Conservation (phyloP, 1,140 invertebrate genomes). For the Drosophila ironensis region DNA sequence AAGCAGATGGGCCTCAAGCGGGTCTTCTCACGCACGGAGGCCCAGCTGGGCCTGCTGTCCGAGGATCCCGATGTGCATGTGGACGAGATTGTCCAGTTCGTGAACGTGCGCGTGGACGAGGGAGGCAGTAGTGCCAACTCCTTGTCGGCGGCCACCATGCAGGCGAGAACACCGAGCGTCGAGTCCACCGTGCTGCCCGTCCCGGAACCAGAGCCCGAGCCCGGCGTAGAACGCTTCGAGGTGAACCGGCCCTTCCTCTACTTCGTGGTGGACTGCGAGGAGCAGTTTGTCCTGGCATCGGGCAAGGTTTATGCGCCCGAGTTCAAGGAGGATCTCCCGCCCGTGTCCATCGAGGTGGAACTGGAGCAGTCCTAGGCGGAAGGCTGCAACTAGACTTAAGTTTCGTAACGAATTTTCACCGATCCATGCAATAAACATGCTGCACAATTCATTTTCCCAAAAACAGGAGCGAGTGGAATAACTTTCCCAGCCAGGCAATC, state of each 20-base stretch:
- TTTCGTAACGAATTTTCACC: constrained; percentile 72
- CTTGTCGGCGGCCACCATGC: constrained; percentile 52
- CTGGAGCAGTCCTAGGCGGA: constrained; percentile 59
- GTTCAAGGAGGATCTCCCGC: constrained; percentile 62
- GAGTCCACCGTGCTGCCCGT: constrained; percentile 39
- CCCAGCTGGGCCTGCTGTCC: constrained; percentile 84
- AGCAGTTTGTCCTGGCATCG: constrained; percentile 85
- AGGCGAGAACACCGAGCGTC: constrained; percentile 35
- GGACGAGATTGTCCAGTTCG: constrained; percentile 85
- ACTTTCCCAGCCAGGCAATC: constrained; percentile 70
- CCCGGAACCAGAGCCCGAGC: constrained; percentile 53
- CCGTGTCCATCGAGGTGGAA: constrained; percentile 64
- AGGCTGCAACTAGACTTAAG: constrained; percentile 48
- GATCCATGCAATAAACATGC: constrained; percentile 52
- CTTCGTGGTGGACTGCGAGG: constrained; percentile 85
- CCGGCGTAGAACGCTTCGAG: constrained; percentile 82
- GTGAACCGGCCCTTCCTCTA: constrained; percentile 88
- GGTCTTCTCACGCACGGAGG: constrained; percentile 84
- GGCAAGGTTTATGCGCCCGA: constrained; percentile 84
- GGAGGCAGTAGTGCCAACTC: constrained; percentile 63
- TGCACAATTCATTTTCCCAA: constrained; percentile 53
- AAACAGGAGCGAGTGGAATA: not conserved
- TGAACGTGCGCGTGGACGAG: constrained; percentile 84
- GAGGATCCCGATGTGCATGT: constrained; percentile 83
- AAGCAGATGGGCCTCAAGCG: constrained; percentile 83